phyloP scores from a whole-genome alignment of 2,797 vertebrate species.

The Pseudopleuronectes americanus region DNA sequence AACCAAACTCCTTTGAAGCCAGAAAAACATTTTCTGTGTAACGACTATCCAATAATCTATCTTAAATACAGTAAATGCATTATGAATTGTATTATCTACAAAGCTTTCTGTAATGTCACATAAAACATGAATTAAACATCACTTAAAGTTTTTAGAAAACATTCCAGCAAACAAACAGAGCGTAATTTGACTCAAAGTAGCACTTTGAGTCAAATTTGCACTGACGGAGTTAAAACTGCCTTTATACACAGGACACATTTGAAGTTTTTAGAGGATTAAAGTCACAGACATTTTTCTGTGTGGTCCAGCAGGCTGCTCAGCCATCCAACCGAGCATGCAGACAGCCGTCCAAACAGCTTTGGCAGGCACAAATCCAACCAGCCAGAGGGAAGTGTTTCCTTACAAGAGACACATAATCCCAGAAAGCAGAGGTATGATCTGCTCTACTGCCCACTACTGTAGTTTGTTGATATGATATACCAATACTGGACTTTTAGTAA shows the following conservation, averaged over 20 bases:
- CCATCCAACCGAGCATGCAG: constrained; percentile 18
- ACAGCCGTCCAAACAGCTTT: constrained; percentile 30
- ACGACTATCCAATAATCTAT: no score
- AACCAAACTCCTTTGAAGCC: no score
- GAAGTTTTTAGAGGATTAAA: constrained; percentile 34
- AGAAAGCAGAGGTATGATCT: constrained; percentile 3
- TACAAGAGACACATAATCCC: constrained; percentile 17
- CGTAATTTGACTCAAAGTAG: not conserved
- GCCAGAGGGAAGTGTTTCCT: constrained; percentile 11
- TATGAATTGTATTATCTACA: no score
- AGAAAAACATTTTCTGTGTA: no score
- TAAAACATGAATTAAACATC: no score
- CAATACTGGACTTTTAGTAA: not conserved
- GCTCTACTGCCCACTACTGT: constrained; percentile 4
- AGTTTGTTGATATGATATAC: not conserved
- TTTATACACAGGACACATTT: constrained; percentile 16
- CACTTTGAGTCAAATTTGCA: constrained; percentile 6
- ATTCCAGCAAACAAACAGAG: not conserved
- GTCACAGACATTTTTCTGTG: constrained; percentile 12
- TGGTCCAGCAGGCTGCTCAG: constrained; percentile 34
- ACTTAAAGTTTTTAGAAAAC: not conserved
- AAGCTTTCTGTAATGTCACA: no score
- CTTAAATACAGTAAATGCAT: no score
- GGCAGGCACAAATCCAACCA: constrained; percentile 26
- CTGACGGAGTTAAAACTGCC: constrained; percentile 17